Evolutionary conservation across 2,888 invertebrate genomes (phyloP).

Genomic region (Polyommatus iphigenia): DNA sequence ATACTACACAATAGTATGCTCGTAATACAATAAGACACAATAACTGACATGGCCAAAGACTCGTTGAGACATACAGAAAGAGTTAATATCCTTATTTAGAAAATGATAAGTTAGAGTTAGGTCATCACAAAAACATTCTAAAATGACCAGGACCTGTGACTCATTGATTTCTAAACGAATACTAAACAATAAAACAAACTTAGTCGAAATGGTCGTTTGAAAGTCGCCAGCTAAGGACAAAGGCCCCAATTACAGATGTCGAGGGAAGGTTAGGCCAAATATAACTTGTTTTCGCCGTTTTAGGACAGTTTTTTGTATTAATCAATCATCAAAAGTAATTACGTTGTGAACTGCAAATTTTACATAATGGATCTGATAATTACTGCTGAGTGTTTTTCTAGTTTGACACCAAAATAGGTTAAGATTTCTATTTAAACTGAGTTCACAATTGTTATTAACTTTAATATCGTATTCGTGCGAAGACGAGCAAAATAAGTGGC

Average conservation of each 20-base stretch:
- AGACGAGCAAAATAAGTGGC: too few species aligned
- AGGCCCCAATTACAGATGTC: slow-evolving; percentile 67
- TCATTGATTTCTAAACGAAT: slow-evolving; percentile 33
- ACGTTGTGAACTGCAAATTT: neutral
- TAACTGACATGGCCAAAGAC: too few species aligned
- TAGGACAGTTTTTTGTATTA: slow-evolving; percentile 2
- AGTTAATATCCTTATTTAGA: neutral
- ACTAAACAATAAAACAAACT: slow-evolving; percentile 48
- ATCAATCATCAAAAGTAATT: slow-evolving; percentile 1
- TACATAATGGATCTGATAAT: neutral
- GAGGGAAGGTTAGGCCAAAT: slow-evolving; percentile 51
- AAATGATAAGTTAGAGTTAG: neutral
- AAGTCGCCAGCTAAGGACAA: slow-evolving; percentile 68
- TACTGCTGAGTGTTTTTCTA: neutral
- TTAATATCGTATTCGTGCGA: too few species aligned
- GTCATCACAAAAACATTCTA: neutral
- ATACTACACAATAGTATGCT: too few species aligned
- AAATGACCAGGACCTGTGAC: neutral
- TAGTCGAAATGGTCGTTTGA: slow-evolving; percentile 63
- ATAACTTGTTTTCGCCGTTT: slow-evolving; percentile 38
- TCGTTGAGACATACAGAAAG: too few species aligned
- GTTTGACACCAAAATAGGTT: neutral
- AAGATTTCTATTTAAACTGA: too few species aligned
- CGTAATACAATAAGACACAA: too few species aligned
- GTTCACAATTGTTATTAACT: too few species aligned